Evolutionary conservation across 2,888 invertebrate species (phyloP), one percentile per base, ranked within the genome.

Genomic region (Lithophane leautieri): DNA sequence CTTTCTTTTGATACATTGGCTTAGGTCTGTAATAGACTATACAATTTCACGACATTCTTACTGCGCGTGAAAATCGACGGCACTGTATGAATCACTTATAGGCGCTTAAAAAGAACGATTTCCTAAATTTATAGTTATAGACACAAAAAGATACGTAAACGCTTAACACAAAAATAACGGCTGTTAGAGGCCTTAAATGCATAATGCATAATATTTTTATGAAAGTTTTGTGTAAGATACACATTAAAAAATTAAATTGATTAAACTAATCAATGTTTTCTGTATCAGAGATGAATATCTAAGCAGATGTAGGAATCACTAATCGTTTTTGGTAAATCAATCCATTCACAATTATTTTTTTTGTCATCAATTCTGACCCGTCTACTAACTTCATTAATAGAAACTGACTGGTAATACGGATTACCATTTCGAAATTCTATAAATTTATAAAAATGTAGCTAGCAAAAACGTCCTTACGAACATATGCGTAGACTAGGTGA

Each of bases 341-440:
- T 56, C 14, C 1, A 22, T 56, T 34, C 25, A 44, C 34, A 73
- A 3, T 16, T 72, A 54, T 28, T 28, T 44, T 6, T 50, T 58
- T 56, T 73, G 73, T 25, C 44, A 73, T 25, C 16, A 7, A 40
- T 50, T 52, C 14, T 40, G 25, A 19, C 19, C 14, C 22, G 4
- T 12, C 19, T 9, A 22, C 65, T 70, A 25, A 50, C 40, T 70
- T 50, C 7, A 14, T 71, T 25, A 40, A 16, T 40, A 72, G 22
- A 71, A 71, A 14, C 71, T 72, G 72, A 28, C 40, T 40, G 19
- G 25, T 28, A n/a, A 70, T 54, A 28, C 28, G 34, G 22, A 34
- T 34, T 56, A 56, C n/a, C 9, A 16, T 67, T 56, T 34, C 6
- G 1, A 16, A 56, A 67, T 56, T 67, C 2, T 6, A 34, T 52